Conservation (phyloP, 2,113 vertebrate species). For the Phasianus colchicus region DNA sequence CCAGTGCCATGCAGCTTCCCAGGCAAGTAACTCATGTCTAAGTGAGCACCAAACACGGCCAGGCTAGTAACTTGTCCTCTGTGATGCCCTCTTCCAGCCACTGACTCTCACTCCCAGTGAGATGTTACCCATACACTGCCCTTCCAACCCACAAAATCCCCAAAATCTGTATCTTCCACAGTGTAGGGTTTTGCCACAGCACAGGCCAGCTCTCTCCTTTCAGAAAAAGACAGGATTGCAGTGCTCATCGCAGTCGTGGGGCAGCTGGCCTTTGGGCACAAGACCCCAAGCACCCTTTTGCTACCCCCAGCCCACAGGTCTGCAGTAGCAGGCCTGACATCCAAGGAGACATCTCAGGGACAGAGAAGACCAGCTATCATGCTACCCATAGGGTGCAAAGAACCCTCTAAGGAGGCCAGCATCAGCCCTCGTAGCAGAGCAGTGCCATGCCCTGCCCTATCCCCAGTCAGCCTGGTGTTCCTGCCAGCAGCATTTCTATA, state of each 20-base stretch:
- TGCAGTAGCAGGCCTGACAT: not conserved
- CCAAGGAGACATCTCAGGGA: not conserved
- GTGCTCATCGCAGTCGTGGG: not conserved
- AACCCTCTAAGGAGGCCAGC: not conserved
- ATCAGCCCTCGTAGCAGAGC: fast-evolving
- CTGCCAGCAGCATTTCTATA: not conserved
- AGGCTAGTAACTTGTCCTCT: not conserved
- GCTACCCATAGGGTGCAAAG: not conserved
- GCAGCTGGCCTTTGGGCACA: not conserved
- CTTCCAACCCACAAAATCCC: not conserved
- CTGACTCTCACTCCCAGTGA: not conserved
- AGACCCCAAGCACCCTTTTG: not conserved
- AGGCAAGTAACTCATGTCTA: not conserved
- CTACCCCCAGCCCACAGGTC: not conserved
- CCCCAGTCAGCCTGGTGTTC: not conserved
- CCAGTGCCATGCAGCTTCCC: not conserved
- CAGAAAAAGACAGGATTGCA: not conserved
- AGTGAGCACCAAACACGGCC: not conserved
- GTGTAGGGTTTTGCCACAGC: not conserved
- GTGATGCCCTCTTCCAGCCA: not conserved
- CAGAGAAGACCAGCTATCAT: not conserved
- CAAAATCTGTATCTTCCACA: not conserved
- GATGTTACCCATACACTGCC: not conserved
- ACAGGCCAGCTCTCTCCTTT: not conserved
- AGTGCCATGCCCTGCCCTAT: fast-evolving